Conservation (phyloP, 2,113 vertebrate species). For the Pardalotus punctatus region DNA sequence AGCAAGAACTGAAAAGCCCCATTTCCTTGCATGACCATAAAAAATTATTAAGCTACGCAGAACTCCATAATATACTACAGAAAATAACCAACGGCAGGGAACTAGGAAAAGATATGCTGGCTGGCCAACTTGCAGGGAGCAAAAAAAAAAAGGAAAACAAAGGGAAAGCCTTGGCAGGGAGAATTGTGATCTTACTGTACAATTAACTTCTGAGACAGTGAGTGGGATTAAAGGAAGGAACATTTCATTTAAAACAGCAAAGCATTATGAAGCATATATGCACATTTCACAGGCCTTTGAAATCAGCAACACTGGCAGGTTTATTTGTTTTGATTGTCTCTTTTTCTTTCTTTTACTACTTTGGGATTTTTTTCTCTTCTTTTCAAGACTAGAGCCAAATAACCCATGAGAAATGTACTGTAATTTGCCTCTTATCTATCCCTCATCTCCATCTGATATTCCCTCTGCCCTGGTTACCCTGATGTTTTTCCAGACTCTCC, state of each 20-base stretch:
- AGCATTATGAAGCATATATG: neutral
- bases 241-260: conserved; percentile 13
- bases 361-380: neutral
- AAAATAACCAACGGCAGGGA: neutral
- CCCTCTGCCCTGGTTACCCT: conserved; percentile 65
- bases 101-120: neutral
- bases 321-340: conserved; percentile 62
- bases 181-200: conserved; percentile 26
- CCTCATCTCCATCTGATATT: conserved; percentile 68
- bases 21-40: neutral
- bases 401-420: conserved; percentile 64
- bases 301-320: conserved; percentile 59
- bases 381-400: conserved; percentile 62
- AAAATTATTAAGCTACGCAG: neutral
- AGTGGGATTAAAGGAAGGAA: conserved; percentile 37
- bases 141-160: neutral
- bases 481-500: conserved; percentile 66
- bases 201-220: conserved; percentile 37
- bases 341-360: conserved; percentile 54
- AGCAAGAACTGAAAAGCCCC: neutral
- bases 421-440: conserved; percentile 61
- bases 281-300: conserved; percentile 34
- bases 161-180: conserved; percentile 33
- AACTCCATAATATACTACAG: neutral
- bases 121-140: neutral